Percentiles rank a stretch among this genome's conserved stretches.
phyloP scores from a whole-genome alignment of 2,888 invertebrate species.

The Ganaspis brasiliensis region DNA sequence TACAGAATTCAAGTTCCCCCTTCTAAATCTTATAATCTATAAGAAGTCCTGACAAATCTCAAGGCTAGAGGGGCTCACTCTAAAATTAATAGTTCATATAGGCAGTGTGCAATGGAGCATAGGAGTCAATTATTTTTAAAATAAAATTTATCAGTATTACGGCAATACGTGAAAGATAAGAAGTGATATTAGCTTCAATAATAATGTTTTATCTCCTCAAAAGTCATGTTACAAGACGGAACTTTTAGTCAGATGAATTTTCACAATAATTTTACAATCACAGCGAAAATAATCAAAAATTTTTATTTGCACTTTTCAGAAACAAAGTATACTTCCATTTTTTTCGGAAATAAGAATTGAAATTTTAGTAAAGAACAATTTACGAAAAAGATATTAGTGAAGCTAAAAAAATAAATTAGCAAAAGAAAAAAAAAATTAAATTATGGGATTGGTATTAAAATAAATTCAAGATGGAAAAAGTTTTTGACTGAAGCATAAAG shows the following conservation, averaged over 20 bases:
- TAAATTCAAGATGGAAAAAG: background rate
- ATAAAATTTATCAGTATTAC: conserved; percentile 25
- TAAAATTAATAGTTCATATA: conserved; percentile 5
- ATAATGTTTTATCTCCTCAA: background rate
- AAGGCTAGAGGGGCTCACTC: background rate
- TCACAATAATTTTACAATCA: background rate
- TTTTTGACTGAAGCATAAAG: background rate
- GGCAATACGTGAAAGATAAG: conserved; percentile 19
- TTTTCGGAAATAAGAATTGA: no score
- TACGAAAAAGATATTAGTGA: no score
- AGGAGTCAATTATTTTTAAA: background rate
- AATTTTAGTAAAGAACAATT: no score
- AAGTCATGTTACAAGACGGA: conserved; percentile 2
- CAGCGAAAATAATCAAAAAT: no score
- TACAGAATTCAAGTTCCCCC: background rate
- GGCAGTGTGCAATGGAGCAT: background rate
- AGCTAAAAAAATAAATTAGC: background rate
- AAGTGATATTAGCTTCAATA: conserved; percentile 20
- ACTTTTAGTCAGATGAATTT: conserved; percentile 6
- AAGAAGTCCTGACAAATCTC: background rate
- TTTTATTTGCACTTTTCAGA: no score
- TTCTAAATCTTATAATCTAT: conserved; percentile 32
- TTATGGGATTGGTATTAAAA: background rate
- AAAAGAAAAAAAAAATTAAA: background rate
- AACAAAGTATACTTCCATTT: no score